These are phyloP conservation scores for Tribolium castaneum DNA, from an alignment of 1,140 invertebrate genomes.

Conservation along the genomic window DNA sequence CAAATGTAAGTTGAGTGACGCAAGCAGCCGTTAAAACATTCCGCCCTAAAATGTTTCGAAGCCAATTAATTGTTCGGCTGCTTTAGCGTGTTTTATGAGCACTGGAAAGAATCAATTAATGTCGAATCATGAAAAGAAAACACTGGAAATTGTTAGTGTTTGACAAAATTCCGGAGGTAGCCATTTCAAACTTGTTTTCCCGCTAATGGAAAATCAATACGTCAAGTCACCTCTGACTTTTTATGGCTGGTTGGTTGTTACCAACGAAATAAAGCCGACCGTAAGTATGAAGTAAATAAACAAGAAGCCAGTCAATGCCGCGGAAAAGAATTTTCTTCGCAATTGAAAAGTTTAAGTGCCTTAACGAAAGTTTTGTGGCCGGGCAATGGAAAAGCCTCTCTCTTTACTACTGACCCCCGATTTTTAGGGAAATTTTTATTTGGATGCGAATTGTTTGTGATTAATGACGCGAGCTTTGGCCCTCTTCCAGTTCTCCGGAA, in stretches of 20 bases:
- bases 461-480: conserved; percentile 16
- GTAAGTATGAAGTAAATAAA: conserved; percentile 38
- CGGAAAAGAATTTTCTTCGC: not conserved
- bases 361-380: conserved; percentile 8
- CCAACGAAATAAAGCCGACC: conserved; percentile 37
- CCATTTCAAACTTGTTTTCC: conserved; percentile 42
- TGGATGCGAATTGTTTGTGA: not conserved
- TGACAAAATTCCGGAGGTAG: conserved; percentile 31
- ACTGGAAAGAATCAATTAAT: conserved; percentile 34
- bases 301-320: conserved; percentile 37
- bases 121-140: conserved; percentile 17
- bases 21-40: conserved; percentile 11
- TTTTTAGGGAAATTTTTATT: not conserved
- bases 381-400: not conserved
- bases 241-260: conserved; percentile 47
- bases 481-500: conserved; percentile 20
- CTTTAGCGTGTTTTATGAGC: conserved; percentile 23
- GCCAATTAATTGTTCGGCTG: conserved; percentile 25
- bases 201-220: conserved; percentile 51
- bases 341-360: not conserved
- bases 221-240: conserved; percentile 49
- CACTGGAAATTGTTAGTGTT: not conserved
- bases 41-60: conserved; percentile 10
- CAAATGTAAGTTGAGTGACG: conserved; percentile 7
- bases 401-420: not conserved